Conservation (phyloP, 2,888 invertebrate species). For the Andrena haemorrhoa region DNA sequence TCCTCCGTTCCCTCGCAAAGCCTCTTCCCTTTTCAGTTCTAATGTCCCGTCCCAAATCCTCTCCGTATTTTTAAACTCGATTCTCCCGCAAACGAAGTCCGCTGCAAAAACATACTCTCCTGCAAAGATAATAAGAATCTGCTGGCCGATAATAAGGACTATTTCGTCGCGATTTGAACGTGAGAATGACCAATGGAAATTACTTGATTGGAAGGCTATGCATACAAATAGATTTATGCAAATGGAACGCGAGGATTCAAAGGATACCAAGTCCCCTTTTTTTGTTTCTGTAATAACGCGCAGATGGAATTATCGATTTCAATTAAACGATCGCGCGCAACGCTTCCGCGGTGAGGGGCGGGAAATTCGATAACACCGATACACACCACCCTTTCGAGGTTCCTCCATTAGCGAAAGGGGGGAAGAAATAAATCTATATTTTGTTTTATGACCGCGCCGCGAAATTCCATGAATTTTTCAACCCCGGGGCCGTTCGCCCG, state of each 20-base stretch:
- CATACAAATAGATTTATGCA: constrained; percentile 29
- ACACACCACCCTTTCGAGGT: constrained; percentile 7
- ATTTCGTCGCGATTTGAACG: constrained; percentile 1
- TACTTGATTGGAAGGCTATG: constrained; percentile 23
- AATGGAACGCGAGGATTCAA: constrained; percentile 12
- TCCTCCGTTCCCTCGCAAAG: background rate
- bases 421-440: constrained; percentile 43
- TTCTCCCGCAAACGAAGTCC: too few species aligned
- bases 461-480: constrained; percentile 43
- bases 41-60: background rate
- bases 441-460: constrained; percentile 30
- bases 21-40: background rate
- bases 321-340: constrained; percentile 27
- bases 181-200: constrained; percentile 7
- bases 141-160: background rate
- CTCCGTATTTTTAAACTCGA: too few species aligned
- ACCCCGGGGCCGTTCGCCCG: constrained; percentile 1
- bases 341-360: background rate
- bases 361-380: constrained; percentile 40
- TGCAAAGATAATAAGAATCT: too few species aligned
- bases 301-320: background rate
- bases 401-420: constrained; percentile 22
- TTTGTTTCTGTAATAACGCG: background rate
- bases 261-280: constrained; percentile 3
- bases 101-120: too few species aligned